Base-by-base conservation (phyloP, 2,888 invertebrate genomes). In the Gryllus longicercus region DNA sequence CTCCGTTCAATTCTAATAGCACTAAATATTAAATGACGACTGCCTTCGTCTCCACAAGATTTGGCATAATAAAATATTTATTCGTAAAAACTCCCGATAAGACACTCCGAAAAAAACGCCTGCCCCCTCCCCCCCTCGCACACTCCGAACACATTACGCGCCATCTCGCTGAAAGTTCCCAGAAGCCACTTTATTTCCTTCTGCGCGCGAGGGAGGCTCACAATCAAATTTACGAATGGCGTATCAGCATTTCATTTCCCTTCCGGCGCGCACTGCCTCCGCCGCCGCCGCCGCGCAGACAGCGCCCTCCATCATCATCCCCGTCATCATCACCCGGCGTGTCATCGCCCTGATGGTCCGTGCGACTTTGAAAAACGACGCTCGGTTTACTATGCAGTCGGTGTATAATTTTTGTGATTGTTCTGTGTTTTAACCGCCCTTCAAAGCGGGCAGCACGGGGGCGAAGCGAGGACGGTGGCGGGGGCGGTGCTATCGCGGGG, bases 231-330 rank as follows among this genome's bases (percentile, higher is more conserved):
- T 63, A 63, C 16, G 63, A 63, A 63, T 63, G n/a, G 63, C 63
- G n/a, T 63, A 63, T 63, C 63, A 63, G n/a, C 63, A n/a, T 63
- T 63, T 63, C 63, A 63, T 63, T 63, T 63, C 63, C 63, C n/a
- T 18, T n/a, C 63, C 63, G n/a, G n/a, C 63, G n/a, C 14, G n/a
- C 38, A 21, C 21, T 21, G 38, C 38, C 5, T 5, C 38, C 38
- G 25, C 25, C 25, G 25, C 25, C 25, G 38, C 38, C 38, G 38
- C 5, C 38, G 38, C 38, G 38, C 38, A 38, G 38, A 38, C 38
- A 38, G 38, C 4, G 38, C 38, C 38, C 38, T 38, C 38, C 38
- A 38, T 38, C 38, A 38, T 38, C 38, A 38, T 38, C 38, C 38
- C 38, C 38, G 38, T 8, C 38, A 38, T 38, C 38, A 38, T 38